Evolutionary conservation across 1,140 invertebrate species (phyloP).

Genomic region (Centruroides sculpturatus): DNA sequence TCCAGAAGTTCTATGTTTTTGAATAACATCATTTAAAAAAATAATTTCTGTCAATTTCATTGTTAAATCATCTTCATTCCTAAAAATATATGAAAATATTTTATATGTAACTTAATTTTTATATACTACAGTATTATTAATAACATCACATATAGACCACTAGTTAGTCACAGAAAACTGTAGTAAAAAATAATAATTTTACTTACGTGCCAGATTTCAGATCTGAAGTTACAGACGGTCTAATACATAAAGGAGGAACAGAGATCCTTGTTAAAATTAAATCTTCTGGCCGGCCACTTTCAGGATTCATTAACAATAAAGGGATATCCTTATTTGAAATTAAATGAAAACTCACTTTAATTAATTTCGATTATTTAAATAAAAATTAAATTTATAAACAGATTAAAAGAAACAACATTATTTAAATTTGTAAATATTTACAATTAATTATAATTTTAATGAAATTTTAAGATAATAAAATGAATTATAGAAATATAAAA

Average conservation of each 20-base stretch:
- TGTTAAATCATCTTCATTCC: constrained; percentile 97
- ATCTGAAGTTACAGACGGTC: constrained; percentile 86
- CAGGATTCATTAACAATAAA: constrained; percentile 78
- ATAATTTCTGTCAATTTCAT: constrained; percentile 96
- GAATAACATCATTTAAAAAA: constrained; percentile 84
- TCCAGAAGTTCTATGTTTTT: constrained; percentile 63
- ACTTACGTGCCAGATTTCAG: constrained; percentile 88
- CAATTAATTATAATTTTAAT: no score
- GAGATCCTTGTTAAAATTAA: constrained; percentile 81
- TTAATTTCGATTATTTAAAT: no score
- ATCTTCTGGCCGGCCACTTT: constrained; percentile 64
- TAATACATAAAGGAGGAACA: constrained; percentile 93
- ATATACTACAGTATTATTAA: not conserved
- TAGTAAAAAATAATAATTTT: not conserved
- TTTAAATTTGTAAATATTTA: no score
- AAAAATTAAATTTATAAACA: no score
- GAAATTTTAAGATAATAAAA: no score
- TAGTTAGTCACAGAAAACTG: no score
- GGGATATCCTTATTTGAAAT: constrained; percentile 48
- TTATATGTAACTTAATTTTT: not conserved
- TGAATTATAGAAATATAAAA: no score
- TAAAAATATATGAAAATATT: constrained; percentile 26
- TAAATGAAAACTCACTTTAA: no score
- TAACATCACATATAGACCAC: no score
- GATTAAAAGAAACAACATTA: no score